These are phyloP conservation scores for Sebastes schlegelii DNA, from an alignment of 2,113 vertebrate genomes.

Conservation along the genomic window DNA sequence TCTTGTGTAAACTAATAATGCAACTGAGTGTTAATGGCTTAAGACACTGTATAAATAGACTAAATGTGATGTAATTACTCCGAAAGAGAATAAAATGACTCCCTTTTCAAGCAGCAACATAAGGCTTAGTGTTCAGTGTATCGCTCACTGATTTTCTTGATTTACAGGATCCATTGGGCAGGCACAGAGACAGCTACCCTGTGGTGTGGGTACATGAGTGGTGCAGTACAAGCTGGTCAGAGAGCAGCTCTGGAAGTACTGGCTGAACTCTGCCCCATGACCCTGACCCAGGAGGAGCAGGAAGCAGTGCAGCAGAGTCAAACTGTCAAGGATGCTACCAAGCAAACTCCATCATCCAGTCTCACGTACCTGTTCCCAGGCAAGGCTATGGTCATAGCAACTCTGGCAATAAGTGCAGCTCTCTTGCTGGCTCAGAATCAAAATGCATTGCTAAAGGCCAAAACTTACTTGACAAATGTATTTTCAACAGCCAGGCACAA, in stretches of 20 bases:
- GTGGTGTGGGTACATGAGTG: conserved; percentile 85
- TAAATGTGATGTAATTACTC: neutral
- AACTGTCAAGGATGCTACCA: neutral
- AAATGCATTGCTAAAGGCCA: conserved; percentile 30
- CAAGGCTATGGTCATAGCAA: conserved; percentile 27
- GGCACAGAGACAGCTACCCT: conserved; percentile 84
- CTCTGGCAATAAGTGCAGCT: conserved; percentile 50
- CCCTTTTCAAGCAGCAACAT: neutral
- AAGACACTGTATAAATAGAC: neutral
- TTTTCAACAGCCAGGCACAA: neutral
- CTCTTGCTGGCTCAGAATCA: conserved; percentile 51
- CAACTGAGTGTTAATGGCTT: neutral
- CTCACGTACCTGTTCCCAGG: neutral
- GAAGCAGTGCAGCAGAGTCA: conserved; percentile 30
- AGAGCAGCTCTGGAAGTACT: conserved; percentile 82
- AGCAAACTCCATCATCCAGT: neutral
- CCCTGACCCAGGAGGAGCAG: conserved; percentile 70
- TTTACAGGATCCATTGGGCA: conserved; percentile 82
- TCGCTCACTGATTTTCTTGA: neutral
- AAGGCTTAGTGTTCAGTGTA: neutral
- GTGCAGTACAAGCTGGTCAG: conserved; percentile 81
- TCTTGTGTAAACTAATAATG: neutral
- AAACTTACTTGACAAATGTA: conserved; percentile 9
- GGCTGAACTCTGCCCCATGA: conserved; percentile 63
- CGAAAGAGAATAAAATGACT: neutral